Evolutionary conservation across 2,888 invertebrate species (phyloP), one percentile per base, ranked within the genome.

Genomic region (Baccha elongata): DNA sequence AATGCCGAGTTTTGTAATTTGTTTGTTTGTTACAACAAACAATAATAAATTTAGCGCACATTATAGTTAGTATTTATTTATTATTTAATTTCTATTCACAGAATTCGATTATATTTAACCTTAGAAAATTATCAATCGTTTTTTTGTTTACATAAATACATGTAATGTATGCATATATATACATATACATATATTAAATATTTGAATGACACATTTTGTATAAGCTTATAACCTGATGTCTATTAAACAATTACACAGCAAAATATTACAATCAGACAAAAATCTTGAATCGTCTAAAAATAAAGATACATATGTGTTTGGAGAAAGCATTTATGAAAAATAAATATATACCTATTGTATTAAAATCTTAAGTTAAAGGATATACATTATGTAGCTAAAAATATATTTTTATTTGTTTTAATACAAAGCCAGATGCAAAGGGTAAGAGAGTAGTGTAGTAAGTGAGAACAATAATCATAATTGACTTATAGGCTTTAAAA

Each of bases 21-120:
- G 7, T 35, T 23, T 10, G 15, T 60, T 42, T 55, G 11, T n/a
- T n/a, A n/a, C n/a, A n/a, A 29, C 29, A 52, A 15, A 29, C 4
- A 17, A 48, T 32, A 44, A 64, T 62, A 50, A 13, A 72, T 71
- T 62, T 15, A 48, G 62, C 64, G 50, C 26, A 35, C 35, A 44
- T 13, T 58, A 13, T 52, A 8, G 58, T 11, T 50, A 53, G 21
- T 58, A 13, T 3, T 23, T 52, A 11, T n/a, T n/a, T n/a, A n/a
- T n/a, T n/a, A n/a, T n/a, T n/a, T n/a, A 68, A 48, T 42, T 42
- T 76, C 48, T 62, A 60, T 79, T 73, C 64, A 75, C 74, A 78
- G 52, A 52, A 76, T 64, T 68, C 64, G 71, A 84, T 50, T 76
- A 76, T 48, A 55, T 67, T 76, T 64, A 69, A 60, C 71, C 15